Percentiles rank a stretch among this genome's conserved stretches.
Conservation (phyloP, 2,888 invertebrate species). For the Bombyx huttoni region DNA sequence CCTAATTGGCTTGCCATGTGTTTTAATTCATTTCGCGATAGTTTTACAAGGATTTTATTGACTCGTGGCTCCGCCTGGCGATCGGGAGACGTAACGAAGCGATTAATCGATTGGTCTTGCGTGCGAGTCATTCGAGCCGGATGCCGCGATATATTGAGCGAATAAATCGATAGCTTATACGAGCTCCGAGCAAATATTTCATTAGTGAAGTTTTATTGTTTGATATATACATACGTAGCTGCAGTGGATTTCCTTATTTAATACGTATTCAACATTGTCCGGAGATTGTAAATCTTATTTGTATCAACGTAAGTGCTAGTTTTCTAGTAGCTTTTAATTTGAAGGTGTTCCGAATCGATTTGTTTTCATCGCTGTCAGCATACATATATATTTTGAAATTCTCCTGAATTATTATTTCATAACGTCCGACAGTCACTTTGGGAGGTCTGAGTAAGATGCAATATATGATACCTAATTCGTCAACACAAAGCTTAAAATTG, state of each 20-base stretch:
- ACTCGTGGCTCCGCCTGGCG: conserved; percentile 67
- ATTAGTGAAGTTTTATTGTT: conserved; percentile 28
- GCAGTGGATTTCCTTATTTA: not conserved
- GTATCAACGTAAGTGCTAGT: too few relatives aligned
- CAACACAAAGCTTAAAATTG: conserved; percentile 26
- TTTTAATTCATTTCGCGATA: conserved; percentile 72
- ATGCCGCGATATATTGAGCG: conserved; percentile 19
- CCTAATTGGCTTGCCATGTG: conserved; percentile 71
- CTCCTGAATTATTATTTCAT: not conserved
- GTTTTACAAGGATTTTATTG: conserved; percentile 72
- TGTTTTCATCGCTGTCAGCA: not conserved
- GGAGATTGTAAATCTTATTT: too few relatives aligned
- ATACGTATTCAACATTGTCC: not conserved
- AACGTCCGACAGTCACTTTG: conserved; percentile 16
- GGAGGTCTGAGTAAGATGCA: conserved; percentile 26
- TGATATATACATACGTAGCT: conserved; percentile 3
- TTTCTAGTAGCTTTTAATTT: too few relatives aligned
- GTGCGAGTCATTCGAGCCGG: conserved; percentile 49
- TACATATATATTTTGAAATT: conserved; percentile 10
- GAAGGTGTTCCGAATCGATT: too few relatives aligned
- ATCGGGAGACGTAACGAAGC: conserved; percentile 50
- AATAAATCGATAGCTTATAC: conserved; percentile 42
- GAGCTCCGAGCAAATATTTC: conserved; percentile 39
- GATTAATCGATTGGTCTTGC: conserved; percentile 67
- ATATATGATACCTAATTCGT: conserved; percentile 9